These are phyloP conservation scores for Cheumatopsyche charites DNA, from an alignment of 1,140 invertebrate genomes.

Conservation along the genomic window DNA sequence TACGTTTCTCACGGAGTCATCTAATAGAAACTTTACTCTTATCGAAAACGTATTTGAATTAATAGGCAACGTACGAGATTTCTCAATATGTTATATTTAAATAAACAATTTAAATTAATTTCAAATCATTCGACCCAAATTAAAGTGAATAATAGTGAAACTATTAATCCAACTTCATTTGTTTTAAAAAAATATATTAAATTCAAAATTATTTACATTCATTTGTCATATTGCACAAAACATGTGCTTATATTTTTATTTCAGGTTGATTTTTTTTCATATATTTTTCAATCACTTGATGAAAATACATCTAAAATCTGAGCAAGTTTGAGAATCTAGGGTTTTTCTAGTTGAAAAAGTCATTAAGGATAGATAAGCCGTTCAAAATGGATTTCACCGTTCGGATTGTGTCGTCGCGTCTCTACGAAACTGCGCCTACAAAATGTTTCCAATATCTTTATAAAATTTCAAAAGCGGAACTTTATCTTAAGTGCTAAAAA, in stretches of 20 bases:
- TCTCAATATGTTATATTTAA: not conserved
- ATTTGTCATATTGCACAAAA: too few species aligned
- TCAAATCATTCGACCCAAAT: too few species aligned
- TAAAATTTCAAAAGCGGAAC: slow-evolving; percentile 17
- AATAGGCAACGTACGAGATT: not conserved
- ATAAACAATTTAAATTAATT: not conserved
- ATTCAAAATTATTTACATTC: too few species aligned
- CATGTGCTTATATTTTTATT: slow-evolving; percentile 3
- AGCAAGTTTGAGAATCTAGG: slow-evolving; percentile 11
- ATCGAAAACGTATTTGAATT: slow-evolving; percentile 22
- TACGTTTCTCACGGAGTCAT: slow-evolving; percentile 29
- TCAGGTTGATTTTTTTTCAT: not conserved
- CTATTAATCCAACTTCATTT: too few species aligned
- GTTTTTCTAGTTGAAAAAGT: slow-evolving; percentile 24
- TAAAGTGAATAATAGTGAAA: too few species aligned
- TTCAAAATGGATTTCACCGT: slow-evolving; percentile 29
- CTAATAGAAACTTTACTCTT: slow-evolving; percentile 23
- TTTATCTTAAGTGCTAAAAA: slow-evolving; percentile 35
- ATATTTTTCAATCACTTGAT: too few species aligned
- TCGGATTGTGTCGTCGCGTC: slow-evolving; percentile 7
- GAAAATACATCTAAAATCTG: not conserved
- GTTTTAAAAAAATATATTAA: too few species aligned
- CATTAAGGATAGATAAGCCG: slow-evolving; percentile 35
- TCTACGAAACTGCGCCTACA: slow-evolving; percentile 3
- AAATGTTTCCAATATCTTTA: slow-evolving; percentile 24